These are phyloP conservation scores for Tetramorium parvispinum DNA, from an alignment of 1,140 invertebrate species.

Conservation along the genomic window DNA sequence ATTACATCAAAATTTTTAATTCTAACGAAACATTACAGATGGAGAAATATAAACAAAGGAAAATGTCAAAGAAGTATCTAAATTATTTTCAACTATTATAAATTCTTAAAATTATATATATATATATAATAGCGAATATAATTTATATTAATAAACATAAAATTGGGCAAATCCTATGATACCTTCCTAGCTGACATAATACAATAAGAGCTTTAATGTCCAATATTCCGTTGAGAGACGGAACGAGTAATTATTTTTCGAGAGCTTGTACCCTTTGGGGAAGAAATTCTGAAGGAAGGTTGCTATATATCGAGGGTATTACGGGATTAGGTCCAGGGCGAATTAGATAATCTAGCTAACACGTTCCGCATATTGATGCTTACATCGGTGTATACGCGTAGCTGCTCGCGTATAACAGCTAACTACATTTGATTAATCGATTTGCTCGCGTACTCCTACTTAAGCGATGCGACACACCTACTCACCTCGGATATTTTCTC, in stretches of 20 bases:
- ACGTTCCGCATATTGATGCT: slow-evolving; percentile 29
- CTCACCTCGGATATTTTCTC: slow-evolving; percentile 35
- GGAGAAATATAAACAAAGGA: no score
- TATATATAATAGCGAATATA: not conserved
- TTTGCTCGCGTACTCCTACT: slow-evolving; percentile 67
- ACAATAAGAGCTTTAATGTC: not conserved
- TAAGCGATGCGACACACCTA: slow-evolving; percentile 26
- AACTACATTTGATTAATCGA: slow-evolving; percentile 77
- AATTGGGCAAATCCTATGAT: not conserved
- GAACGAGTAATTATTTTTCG: slow-evolving; percentile 42
- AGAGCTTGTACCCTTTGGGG: slow-evolving; percentile 21
- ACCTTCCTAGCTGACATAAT: not conserved
- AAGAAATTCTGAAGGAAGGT: slow-evolving; percentile 30
- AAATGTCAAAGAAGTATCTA: no score
- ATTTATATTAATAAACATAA: slow-evolving; percentile 33
- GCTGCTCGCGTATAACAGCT: slow-evolving; percentile 65
- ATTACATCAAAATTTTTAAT: no score
- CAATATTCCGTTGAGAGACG: not conserved
- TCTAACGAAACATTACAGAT: no score
- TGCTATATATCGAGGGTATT: slow-evolving; percentile 55
- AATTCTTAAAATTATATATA: no score
- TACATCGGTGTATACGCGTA: slow-evolving; percentile 46
- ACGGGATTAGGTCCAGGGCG: slow-evolving; percentile 64
- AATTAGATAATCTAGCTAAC: slow-evolving; percentile 15
- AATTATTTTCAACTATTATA: no score